Percentiles rank a stretch among this genome's conserved stretches.
Conservation (phyloP, 2,888 invertebrate species). For the Maniola hyperantus region DNA sequence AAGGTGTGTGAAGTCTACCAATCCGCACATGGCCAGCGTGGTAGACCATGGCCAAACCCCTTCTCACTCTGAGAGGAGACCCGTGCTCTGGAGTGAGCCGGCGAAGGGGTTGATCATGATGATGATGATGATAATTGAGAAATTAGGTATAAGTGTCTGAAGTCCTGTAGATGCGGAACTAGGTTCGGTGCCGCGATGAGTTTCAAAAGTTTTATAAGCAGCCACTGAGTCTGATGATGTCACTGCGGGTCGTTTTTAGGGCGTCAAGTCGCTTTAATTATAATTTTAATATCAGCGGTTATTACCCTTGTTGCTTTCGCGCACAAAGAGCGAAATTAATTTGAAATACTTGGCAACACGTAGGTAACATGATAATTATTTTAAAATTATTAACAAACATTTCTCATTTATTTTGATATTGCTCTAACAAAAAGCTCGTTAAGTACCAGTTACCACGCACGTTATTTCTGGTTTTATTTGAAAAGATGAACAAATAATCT, state of each 20-base stretch:
- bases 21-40: no score
- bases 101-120: no score
- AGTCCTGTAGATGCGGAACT: no score
- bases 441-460: no score
- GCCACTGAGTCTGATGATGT: not conserved
- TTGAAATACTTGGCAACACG: not conserved
- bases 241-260: not conserved
- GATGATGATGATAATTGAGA: no score
- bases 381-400: not conserved
- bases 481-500: not conserved
- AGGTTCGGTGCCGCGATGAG: not conserved
- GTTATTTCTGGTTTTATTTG: not conserved
- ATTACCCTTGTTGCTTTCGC: not conserved
- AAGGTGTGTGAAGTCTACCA: no score
- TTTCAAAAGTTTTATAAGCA: not conserved
- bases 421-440: no score
- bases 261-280: not conserved
- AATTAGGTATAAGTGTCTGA: no score
- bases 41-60: no score
- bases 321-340: not conserved
- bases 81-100: no score
- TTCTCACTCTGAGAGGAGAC: no score
- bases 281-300: not conserved
- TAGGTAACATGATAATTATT: no score
- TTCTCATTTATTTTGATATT: not conserved